Base-by-base conservation (phyloP, 2,888 invertebrate genomes). In the Elaeidobius kamerunicus region DNA sequence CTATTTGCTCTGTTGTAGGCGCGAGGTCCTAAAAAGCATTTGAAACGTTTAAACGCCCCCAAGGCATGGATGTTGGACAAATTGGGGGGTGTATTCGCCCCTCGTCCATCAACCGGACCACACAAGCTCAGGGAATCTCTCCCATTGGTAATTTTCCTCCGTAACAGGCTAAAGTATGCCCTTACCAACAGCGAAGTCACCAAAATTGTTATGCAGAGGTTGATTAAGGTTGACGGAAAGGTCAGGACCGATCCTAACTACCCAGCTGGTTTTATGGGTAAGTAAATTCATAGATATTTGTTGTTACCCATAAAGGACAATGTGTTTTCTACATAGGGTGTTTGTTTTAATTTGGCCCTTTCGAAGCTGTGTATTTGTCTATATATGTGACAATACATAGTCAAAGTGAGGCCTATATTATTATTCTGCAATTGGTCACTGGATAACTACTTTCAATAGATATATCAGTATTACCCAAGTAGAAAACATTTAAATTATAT, bases 61-160 rank as follows among this genome's bases (percentile, higher is more conserved):
- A 97, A 96, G 78, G 93, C 98, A 89, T 99, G 99, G 99, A 98
- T 99, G 97, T 85, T 99, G 83, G 98, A 97, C 82, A 99, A 99
- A 78, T 79, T 98, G 68, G 94, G 95, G 61, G 98, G 98, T 71
- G 94, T 92, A 54, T 98, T 93, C 73, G 98, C 99, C 63, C 98
- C 98, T 60, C 87, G 96, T 68, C 98, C 99, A 58, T 91, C 92
- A 71, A 89, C 93, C 61, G 99, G 99, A 53, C 98, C 99, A 55
- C 99, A 99, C 82, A 97, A 95, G 76, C 77, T 97, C 63, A 83
- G 98, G 65, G 99, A 99, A 77, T 98, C 95, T 50, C 78, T 99
- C 63, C 99, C 99, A 20, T 79, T 99, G 61, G 89, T 96, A 58
- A 88, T 99, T 67, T 98, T 99, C 78, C 82, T 99, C 59, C 86